Base-by-base conservation (phyloP, 2,113 vertebrate species). In the Rana temporaria region DNA sequence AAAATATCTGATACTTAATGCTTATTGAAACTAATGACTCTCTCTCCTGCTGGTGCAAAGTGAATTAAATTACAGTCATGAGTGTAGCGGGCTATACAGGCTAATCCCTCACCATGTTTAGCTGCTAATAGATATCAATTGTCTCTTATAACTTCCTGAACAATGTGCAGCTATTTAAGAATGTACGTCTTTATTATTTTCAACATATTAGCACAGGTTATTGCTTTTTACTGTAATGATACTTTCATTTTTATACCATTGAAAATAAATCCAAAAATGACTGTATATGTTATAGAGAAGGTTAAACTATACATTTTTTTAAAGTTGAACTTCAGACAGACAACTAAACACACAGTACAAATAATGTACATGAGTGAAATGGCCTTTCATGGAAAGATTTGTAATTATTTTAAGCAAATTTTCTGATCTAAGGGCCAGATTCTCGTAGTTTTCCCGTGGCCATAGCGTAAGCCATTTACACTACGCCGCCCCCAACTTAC, bases 21-120 rank as follows among this genome's bases (percentile, higher is more conserved):
- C 80, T 82, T 75, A 82, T 82, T 82, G 71, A 82, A 82, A 75
- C 80, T 82, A 82, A 82, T 82, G 80, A 75, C 75, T 82, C 80
- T 82, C 68, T 73, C 80, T 82, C 80, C 80, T 82, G 80, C 80
- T 82, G 80, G 42, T 82, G 70, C 30, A 82, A 75, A 82, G 80
- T 82, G 80, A 82, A 82, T 82, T 75, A 82, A 82, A 82, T 82
- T 82, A 65, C 71, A 75, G 80, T 74, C 80, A 67, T 75, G 80
- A 82, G 71, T 73, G 32, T 62, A 67, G 70, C 75, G 75, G 48
- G 57, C 80, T 75, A 34, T 56, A 75, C 52, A 38, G 53, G 52
- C 70, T 75, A 82, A 82, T 82, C 63, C 71, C 70, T 65, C 53
- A 82, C 70, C 32, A 66, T 67, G 80, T 82, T 82, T 67, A 75